These are phyloP conservation scores for Aphidius colemani DNA, from an alignment of 2,888 invertebrate genomes.

Conservation along the genomic window DNA sequence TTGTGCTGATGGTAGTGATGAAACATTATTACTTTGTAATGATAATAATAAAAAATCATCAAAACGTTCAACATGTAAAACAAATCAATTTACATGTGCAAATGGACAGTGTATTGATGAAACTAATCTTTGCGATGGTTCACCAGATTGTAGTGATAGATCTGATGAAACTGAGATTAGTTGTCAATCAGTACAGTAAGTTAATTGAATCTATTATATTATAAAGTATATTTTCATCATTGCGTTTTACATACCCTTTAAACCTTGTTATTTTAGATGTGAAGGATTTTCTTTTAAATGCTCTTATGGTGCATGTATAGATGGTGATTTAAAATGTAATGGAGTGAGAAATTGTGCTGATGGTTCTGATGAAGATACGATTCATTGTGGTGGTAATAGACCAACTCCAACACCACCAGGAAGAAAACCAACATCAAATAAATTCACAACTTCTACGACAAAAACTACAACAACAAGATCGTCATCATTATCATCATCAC, in stretches of 20 bases:
- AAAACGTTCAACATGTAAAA: conserved; percentile 28
- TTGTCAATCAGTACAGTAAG: conserved; percentile 47
- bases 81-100: conserved; percentile 43
- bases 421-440: background rate
- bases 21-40: conserved; percentile 47
- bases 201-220: conserved; percentile 6
- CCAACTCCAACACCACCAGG: conserved; percentile 2
- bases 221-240: background rate
- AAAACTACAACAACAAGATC: conserved; percentile 40
- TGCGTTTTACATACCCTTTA: conserved; percentile 3
- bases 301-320: conserved; percentile 58
- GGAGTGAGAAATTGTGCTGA: conserved; percentile 54
- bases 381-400: conserved; percentile 33
- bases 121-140: conserved; percentile 48
- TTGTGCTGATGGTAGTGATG: conserved; percentile 64
- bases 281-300: conserved; percentile 52
- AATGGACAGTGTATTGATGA: conserved; percentile 47
- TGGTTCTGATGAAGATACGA: conserved; percentile 56
- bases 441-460: conserved; percentile 43
- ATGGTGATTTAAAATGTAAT: conserved; percentile 52
- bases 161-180: conserved; percentile 48
- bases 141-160: conserved; percentile 45
- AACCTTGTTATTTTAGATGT: conserved; percentile 45
- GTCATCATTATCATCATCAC: background rate
- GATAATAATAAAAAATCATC: conserved; percentile 21